Percentiles rank a stretch among this genome's conserved stretches.
phyloP scores from a whole-genome alignment of 2,797 vertebrate species.

The Pseudochaenichthys georgianus region DNA sequence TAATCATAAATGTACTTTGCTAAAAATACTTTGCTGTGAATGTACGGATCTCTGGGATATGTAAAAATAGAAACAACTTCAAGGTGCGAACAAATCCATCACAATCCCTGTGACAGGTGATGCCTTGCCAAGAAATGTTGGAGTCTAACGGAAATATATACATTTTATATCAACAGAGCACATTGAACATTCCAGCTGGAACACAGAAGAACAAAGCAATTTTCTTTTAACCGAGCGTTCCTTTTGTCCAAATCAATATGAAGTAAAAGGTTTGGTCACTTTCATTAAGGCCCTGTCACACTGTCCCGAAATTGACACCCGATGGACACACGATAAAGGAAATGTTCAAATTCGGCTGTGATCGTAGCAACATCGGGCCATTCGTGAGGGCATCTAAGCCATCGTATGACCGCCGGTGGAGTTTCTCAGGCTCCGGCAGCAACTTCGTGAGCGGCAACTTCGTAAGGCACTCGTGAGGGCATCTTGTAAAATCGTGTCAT shows the following conservation, averaged over 20 bases:
- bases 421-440: too few relatives aligned
- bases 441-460: too few relatives aligned
- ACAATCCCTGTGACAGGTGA: conserved; percentile 25
- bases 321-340: too few relatives aligned
- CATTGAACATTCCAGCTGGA: background rate
- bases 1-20: background rate
- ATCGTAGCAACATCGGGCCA: too few relatives aligned
- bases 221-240: background rate
- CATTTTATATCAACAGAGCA: conserved; percentile 12
- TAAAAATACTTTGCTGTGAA: background rate
- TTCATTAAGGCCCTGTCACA: too few relatives aligned
- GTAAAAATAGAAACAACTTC: conserved; percentile 1
- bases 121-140: conserved; percentile 8
- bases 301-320: too few relatives aligned
- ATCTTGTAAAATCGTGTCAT: too few relatives aligned
- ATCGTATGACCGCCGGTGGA: too few relatives aligned
- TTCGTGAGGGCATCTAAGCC: too few relatives aligned
- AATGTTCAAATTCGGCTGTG: too few relatives aligned
- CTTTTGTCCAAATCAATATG: background rate
- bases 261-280: background rate
- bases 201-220: background rate
- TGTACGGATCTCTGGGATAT: background rate
- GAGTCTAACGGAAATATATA: conserved; percentile 11
- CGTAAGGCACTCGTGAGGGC: too few relatives aligned
- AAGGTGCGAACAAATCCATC: conserved; percentile 33